A percentile compares a stretch with the other conserved stretches of the same genome.
Evolutionary conservation across 2,797 vertebrate species (phyloP).

Genomic region (Sebastes diaconus): DNA sequence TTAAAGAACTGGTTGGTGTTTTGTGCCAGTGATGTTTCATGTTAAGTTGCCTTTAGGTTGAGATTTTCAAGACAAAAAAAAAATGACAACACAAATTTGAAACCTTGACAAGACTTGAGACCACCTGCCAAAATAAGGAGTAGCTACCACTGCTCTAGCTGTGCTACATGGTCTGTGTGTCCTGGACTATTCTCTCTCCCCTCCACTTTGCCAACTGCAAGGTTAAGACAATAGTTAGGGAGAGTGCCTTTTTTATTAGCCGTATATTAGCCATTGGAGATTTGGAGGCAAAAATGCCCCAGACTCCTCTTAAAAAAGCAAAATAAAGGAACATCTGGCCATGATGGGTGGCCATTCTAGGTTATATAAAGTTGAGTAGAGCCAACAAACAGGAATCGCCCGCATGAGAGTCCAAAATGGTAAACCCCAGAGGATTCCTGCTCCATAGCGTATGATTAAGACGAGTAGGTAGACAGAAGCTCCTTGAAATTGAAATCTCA

Average conservation of each 20-base stretch:
- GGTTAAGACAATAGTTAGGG: conserved; percentile 78
- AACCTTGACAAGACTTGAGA: conserved; percentile 31
- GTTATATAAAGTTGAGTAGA: conserved; percentile 69
- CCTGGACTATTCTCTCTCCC: conserved; percentile 29
- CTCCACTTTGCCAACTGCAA: conserved; percentile 66
- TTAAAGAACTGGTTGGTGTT: background rate
- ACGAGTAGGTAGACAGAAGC: conserved; percentile 60
- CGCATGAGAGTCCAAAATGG: conserved; percentile 53
- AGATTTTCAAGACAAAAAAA: conserved; percentile 24
- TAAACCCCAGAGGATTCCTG: conserved; percentile 57
- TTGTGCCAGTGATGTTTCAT: background rate
- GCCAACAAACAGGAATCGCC: conserved; percentile 62
- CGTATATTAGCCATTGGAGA: conserved; percentile 68
- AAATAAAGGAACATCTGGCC: conserved; percentile 79
- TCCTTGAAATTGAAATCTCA: conserved; percentile 80
- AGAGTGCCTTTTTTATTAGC: conserved; percentile 75
- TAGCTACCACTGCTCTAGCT: conserved; percentile 34
- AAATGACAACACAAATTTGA: conserved; percentile 31
- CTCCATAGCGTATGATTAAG: conserved; percentile 65
- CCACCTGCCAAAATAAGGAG: conserved; percentile 58
- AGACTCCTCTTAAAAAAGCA: conserved; percentile 66
- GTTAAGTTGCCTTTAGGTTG: conserved; percentile 7
- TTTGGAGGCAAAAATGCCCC: conserved; percentile 59
- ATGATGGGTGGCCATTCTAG: conserved; percentile 70
- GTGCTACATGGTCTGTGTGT: conserved; percentile 16